These are phyloP conservation scores for Hozukius guyotensis DNA, from an alignment of 2,797 vertebrate genomes.

Conservation along the genomic window DNA sequence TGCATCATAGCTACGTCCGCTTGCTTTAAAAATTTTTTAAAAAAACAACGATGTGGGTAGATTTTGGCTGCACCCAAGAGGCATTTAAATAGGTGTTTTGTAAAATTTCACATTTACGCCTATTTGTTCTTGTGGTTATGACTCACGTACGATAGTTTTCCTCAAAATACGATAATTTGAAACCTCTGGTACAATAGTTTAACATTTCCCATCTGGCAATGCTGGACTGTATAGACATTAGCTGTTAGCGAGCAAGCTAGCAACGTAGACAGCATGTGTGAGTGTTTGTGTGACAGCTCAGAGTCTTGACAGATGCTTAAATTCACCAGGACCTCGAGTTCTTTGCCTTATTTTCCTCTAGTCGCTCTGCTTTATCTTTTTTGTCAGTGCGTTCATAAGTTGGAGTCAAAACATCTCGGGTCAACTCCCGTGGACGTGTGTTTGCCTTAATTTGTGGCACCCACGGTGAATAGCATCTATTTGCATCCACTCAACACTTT, in stretches of 20 bases:
- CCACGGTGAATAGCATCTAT: background rate
- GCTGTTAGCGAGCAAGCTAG: background rate
- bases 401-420: background rate
- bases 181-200: no score
- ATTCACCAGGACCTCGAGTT: background rate
- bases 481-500: no score
- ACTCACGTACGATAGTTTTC: no score
- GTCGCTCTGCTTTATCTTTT: background rate
- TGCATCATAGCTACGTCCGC: no score
- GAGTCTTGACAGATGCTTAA: background rate
- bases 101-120: no score
- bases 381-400: background rate
- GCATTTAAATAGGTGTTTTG: no score
- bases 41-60: no score
- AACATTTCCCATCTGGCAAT: no score
- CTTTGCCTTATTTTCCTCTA: background rate
- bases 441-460: background rate
- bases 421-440: background rate
- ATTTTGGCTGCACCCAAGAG: no score
- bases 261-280: background rate
- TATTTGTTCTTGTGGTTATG: no score
- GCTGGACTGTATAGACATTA: background rate
- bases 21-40: no score
- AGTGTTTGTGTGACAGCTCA: background rate
- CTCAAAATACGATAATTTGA: no score